Base-by-base conservation (phyloP, 2,113 vertebrate species). In the Myotis davidii region DNA sequence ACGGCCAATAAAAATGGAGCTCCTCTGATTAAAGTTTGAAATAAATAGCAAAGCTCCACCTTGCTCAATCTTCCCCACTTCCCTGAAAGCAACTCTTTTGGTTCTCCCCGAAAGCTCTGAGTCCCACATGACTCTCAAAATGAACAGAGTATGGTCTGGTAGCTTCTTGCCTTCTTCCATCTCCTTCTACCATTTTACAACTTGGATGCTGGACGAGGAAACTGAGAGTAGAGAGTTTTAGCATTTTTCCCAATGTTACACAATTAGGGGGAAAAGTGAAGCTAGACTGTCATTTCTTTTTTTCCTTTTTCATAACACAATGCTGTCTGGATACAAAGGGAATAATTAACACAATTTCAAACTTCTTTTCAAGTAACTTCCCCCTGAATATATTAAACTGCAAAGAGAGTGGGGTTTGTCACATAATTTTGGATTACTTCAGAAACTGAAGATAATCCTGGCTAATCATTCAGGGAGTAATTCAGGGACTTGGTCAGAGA, bases 361-460 rank as follows among this genome's bases (percentile, higher is more conserved):
- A 92, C 14, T 78, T 23, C 21, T 70, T 92, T 87, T 81, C 5
- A 79, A 94, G 74, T 79, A 17, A 70, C 70, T 87, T 94, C 34
- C 13, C 42, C 70, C 14, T 56, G 48, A 92, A 39, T 87, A 79
- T 72, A 34, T 64, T 73, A 82, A 92, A 59, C 25, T 50, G 3
- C 8, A 65, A 50, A 72, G 50, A 86, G 23, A 27, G 7, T 77
- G 17, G 14, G 39, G 45, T 86, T 82, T 89, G 34, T 54, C 64
- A 64, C 11, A 48, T 61, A 85, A 11, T 77, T 79, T 77, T 88
- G 67, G 59, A 85, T 90, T 89, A 70, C 14, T 73, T 79, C 34
- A 76, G 42, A 86, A 92, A 88, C 34, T 67, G 34, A 88, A 81
- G 56, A 81, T 12, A 65, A 37, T 73, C 32, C 34, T 59, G 32